Evolutionary conservation across 2,797 vertebrate species (phyloP).

Genomic region (Buceros bicornis): DNA sequence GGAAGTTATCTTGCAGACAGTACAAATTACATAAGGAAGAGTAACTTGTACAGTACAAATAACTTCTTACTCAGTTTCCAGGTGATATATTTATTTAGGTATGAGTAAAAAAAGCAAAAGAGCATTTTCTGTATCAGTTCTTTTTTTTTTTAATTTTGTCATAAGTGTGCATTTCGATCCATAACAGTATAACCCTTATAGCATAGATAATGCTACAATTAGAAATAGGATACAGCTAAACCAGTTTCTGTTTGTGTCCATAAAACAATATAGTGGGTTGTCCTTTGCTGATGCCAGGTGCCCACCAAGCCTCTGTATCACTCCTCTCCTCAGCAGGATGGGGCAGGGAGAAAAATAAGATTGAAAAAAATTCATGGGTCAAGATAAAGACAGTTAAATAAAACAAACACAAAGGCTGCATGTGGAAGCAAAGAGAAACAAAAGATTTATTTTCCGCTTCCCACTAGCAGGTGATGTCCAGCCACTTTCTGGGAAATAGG

Average conservation of each 20-base stretch:
- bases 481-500: neutral
- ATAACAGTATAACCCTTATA: neutral
- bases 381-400: neutral
- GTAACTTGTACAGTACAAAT: neutral
- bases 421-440: neutral
- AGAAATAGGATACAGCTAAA: neutral
- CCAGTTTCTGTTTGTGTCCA: neutral
- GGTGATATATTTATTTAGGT: neutral
- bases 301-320: neutral
- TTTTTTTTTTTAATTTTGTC: neutral
- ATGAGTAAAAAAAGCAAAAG: neutral
- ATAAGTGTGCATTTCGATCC: neutral
- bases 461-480: neutral
- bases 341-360: neutral
- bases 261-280: neutral
- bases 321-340: neutral
- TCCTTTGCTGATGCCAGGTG: neutral
- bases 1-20: neutral
- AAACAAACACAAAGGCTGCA: fast-evolving
- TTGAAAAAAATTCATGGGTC: fast-evolving
- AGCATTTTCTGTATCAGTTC: neutral
- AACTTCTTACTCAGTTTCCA: neutral
- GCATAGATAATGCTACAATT: neutral
- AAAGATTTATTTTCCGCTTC: neutral
- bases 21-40: neutral